phyloP scores from a whole-genome alignment of 2,797 vertebrate genomes.

The Chlorospingus semifuscus region DNA sequence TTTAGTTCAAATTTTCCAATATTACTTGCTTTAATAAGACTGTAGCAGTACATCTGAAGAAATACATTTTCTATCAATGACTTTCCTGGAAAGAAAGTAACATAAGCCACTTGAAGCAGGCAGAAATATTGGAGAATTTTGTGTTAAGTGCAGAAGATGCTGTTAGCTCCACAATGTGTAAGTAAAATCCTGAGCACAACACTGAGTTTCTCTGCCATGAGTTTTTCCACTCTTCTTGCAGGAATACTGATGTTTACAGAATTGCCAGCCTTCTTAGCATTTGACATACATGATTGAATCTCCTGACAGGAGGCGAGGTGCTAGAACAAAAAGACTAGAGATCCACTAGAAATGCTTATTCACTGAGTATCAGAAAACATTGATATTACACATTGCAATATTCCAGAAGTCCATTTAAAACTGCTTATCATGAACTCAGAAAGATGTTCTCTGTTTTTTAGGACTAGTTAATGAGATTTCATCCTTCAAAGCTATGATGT shows the following conservation, averaged over 20 bases:
- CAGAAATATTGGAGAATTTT: not conserved
- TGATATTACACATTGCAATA: not conserved
- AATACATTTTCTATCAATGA: not conserved
- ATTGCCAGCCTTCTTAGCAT: not conserved
- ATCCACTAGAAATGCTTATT: not conserved
- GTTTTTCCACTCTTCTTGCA: not conserved
- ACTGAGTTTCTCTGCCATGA: not conserved
- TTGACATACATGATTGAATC: not conserved
- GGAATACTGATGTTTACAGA: not conserved
- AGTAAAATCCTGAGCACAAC: not conserved
- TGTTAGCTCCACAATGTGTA: rapidly evolving
- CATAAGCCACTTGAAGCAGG: not conserved
- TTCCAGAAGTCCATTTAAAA: not conserved
- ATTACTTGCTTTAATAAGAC: not conserved
- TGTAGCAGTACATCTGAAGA: not conserved
- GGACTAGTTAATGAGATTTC: not conserved
- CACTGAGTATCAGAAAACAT: not conserved
- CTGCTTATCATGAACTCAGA: not conserved
- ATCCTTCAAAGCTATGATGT: not conserved
- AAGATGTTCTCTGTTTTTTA: not conserved
- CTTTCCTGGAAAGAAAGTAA: not conserved
- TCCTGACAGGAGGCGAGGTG: not conserved
- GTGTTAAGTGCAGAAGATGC: not conserved
- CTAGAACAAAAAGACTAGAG: not conserved
- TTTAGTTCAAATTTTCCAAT: not conserved